Percentiles rank a stretch among this genome's conserved stretches.
phyloP scores from a whole-genome alignment of 2,797 vertebrate species.

The Mus minutoides region DNA sequence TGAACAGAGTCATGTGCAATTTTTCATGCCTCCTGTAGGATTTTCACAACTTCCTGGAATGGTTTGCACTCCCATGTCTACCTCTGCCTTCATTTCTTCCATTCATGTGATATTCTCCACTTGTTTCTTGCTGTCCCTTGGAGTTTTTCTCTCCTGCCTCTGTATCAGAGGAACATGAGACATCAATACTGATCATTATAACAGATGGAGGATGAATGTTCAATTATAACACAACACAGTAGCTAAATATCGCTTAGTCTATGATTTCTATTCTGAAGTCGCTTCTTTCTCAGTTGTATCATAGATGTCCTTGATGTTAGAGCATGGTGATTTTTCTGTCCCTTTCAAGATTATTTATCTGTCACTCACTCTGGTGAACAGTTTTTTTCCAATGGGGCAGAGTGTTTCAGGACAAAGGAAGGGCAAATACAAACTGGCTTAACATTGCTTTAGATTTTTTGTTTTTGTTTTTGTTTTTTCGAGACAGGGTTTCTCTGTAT shows the following conservation, averaged over 20 bases:
- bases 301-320: background rate
- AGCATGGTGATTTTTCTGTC: background rate
- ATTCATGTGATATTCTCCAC: slow-evolving; percentile 1
- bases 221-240: background rate
- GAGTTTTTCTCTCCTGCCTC: background rate
- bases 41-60: slow-evolving; percentile 21
- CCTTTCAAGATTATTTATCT: background rate
- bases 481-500: too few relatives aligned
- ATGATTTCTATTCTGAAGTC: background rate
- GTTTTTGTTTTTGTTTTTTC: too few relatives aligned
- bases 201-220: background rate
- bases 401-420: background rate
- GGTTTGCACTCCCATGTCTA: background rate
- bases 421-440: background rate
- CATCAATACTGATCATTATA: background rate
- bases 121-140: background rate
- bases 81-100: background rate
- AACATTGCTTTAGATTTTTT: background rate
- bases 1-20: background rate
- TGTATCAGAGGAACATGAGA: background rate
- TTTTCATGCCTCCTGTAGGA: slow-evolving; percentile 27
- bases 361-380: background rate
- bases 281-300: background rate
- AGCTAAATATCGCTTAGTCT: background rate
- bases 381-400: background rate